These are phyloP conservation scores for Sphaerophoria taeniata DNA, from an alignment of 2,888 invertebrate species.

Conservation along the genomic window DNA sequence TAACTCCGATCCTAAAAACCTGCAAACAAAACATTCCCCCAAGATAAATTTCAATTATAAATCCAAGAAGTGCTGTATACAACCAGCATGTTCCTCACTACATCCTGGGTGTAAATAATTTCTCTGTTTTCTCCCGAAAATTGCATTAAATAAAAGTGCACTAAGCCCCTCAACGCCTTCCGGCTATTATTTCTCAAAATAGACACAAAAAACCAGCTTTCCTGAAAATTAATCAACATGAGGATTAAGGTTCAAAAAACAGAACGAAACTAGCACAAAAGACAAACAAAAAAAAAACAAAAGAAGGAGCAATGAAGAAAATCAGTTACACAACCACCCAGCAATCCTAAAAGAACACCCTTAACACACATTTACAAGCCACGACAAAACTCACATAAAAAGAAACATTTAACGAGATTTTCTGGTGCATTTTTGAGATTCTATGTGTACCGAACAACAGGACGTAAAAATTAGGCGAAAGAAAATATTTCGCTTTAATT, in stretches of 20 bases:
- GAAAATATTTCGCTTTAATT: constrained; percentile 10
- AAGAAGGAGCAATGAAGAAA: constrained; percentile 13
- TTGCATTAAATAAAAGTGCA: constrained; percentile 60
- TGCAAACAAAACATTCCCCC: too few relatives aligned
- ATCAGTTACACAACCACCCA: constrained; percentile 37
- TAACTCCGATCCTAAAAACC: too few relatives aligned
- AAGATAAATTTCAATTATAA: background rate
- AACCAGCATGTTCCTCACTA: background rate
- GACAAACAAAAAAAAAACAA: constrained; percentile 29
- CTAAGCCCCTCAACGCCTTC: constrained; percentile 48
- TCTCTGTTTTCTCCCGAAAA: constrained; percentile 41
- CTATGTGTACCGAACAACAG: constrained; percentile 5
- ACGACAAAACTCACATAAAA: background rate
- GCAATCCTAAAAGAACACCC: constrained; percentile 6
- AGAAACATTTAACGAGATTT: constrained; percentile 40
- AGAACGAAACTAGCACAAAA: constrained; percentile 39
- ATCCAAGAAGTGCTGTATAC: background rate
- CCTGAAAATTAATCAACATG: constrained; percentile 66
- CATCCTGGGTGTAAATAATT: constrained; percentile 8
- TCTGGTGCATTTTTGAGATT: constrained; percentile 41
- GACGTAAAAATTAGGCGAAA: background rate
- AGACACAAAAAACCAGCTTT: background rate
- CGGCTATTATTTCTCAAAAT: constrained; percentile 23
- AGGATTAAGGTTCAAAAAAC: constrained; percentile 28
- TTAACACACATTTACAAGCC: too few relatives aligned